Evolutionary conservation across 2,888 invertebrate species (phyloP).

Genomic region (Capitulum mitella): DNA sequence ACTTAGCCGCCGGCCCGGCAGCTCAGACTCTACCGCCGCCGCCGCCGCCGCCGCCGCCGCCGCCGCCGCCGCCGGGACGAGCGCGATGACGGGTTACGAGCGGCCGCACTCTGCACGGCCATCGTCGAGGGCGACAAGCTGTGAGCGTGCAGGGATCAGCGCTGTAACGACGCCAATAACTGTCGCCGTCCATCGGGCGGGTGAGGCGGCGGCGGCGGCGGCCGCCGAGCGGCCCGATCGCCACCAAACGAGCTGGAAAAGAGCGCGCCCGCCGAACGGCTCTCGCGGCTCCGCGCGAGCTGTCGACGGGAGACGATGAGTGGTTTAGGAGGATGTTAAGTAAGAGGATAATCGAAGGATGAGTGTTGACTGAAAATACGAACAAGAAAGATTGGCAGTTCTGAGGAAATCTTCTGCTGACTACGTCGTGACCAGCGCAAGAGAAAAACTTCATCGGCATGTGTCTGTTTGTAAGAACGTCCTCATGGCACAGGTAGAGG

Average conservation of each 20-base stretch:
- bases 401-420: no score
- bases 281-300: no score
- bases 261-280: not conserved
- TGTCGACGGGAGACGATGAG: no score
- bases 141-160: not conserved
- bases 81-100: slow-evolving; percentile 7
- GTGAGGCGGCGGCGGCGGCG: not conserved
- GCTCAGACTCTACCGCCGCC: no score
- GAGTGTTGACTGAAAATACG: no score
- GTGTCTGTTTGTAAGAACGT: no score
- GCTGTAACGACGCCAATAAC: not conserved
- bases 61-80: not conserved
- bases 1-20: not conserved
- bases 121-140: slow-evolving; percentile 2
- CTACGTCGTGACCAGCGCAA: no score
- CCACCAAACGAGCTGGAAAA: not conserved
- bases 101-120: not conserved
- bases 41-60: not conserved
- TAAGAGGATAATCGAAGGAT: no score
- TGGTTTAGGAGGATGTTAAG: no score
- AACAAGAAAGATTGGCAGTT: no score
- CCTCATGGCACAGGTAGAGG: no score
- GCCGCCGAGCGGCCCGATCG: not conserved
- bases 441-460: no score
- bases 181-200: slow-evolving; percentile 7